Evolutionary conservation across 2,888 invertebrate genomes (phyloP).

Genomic region (Pachydiplax longipennis): DNA sequence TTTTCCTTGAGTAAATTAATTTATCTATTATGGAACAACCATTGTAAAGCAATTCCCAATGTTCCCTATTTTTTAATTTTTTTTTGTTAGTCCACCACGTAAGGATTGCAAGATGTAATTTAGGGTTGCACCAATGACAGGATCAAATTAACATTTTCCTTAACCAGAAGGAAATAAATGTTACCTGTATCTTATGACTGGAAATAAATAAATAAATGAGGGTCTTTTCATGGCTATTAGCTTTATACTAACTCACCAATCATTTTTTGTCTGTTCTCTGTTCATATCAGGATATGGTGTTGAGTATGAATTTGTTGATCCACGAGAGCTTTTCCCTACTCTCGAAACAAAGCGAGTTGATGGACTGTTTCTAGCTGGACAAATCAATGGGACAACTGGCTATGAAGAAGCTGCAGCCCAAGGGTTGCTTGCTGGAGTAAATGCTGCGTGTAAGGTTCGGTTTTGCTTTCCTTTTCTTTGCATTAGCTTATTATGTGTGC

Average conservation of each 20-base stretch:
- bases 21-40: no score
- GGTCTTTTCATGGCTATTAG: background rate
- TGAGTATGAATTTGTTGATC: constrained; percentile 88
- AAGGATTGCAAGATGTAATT: no score
- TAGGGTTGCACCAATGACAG: no score
- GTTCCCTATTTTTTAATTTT: no score
- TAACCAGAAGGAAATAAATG: no score
- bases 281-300: constrained; percentile 73
- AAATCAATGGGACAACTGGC: constrained; percentile 91
- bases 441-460: constrained; percentile 71
- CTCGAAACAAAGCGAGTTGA: constrained; percentile 77
- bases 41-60: no score
- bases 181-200: no score
- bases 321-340: constrained; percentile 74
- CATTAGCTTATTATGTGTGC: background rate
- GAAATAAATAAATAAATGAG: no score
- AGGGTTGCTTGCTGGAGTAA: constrained; percentile 83
- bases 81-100: no score
- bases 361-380: constrained; percentile 84
- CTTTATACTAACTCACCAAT: background rate
- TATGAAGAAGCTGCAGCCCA: constrained; percentile 94
- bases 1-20: no score
- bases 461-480: background rate
- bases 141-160: no score
- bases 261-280: background rate